Percentiles rank a stretch among this genome's conserved stretches.
These are phyloP conservation scores for Axea sp. DNA, from an alignment of 2,888 invertebrate genomes.

Conservation along the genomic window DNA sequence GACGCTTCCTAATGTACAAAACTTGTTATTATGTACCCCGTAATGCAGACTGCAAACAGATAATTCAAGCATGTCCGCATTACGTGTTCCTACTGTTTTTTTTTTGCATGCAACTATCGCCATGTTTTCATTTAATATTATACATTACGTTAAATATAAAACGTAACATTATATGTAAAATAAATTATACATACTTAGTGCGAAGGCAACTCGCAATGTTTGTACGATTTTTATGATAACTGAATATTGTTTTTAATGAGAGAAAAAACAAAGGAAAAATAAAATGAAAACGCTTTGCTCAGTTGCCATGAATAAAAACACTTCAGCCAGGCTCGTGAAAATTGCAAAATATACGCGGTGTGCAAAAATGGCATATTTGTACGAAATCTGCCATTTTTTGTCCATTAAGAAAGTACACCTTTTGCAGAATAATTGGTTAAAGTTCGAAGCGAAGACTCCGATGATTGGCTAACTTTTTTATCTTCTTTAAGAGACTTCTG, in stretches of 20 bases:
- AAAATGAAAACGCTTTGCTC: no score
- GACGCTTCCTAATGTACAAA: slow-evolving; percentile 40
- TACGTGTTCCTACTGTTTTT: slow-evolving; percentile 37
- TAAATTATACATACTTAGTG: slow-evolving; percentile 13
- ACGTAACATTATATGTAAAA: slow-evolving; percentile 28
- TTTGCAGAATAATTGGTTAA: no score
- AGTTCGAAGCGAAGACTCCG: no score
- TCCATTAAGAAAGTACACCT: no score
- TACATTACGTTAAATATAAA: slow-evolving; percentile 29
- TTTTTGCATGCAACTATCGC: slow-evolving; percentile 34
- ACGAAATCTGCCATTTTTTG: no score
- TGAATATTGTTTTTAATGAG: background rate
- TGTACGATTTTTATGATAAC: slow-evolving; percentile 25
- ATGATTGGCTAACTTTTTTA: no score
- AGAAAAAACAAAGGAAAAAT: no score
- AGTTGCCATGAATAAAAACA: slow-evolving; percentile 4
- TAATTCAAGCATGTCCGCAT: slow-evolving; percentile 53
- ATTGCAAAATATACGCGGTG: no score
- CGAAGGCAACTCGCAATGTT: slow-evolving; percentile 10
- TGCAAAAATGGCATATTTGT: no score
- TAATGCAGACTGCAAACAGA: slow-evolving; percentile 41
- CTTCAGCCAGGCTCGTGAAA: no score
- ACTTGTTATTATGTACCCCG: slow-evolving; percentile 50
- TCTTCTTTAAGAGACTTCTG: no score
- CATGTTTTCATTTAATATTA: slow-evolving; percentile 37